Base-by-base conservation (phyloP, 2,113 vertebrate species). In the Cacatua alba region DNA sequence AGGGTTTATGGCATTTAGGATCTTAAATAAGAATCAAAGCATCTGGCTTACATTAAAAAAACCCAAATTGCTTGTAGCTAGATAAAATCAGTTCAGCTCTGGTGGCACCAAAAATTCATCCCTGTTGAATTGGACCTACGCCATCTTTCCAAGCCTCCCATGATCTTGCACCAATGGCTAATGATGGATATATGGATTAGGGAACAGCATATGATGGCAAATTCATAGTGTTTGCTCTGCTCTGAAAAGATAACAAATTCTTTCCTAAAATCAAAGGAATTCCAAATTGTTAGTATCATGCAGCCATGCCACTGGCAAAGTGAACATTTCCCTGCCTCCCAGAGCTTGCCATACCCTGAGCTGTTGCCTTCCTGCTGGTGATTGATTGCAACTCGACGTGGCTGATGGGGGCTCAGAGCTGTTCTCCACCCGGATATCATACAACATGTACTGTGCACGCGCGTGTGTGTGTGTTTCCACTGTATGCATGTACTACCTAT, bases 311-410 rank as follows among this genome's bases (percentile, higher is more conserved):
- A 3, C 31, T 65, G 63, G 55, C 74, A 15, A 23, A 44, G 16
- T 15, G 46, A 89, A 82, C 64, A 4, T 80, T 90, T 69, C 90
- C 96, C 93, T 92, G 91, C 86, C 88, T 86, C 94, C 87, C 85
- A 3, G 44, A 92, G 92, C 94, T 94, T 89, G 90, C 80, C 92
- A 75, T 84, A 13, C 79, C 25, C 87, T 43, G 41, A 92, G 13
- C 92, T 86, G 78, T 93, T 94, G 65, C 74, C 94, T 88, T 48
- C 20, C 94, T 79, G 93, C 95, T 80, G 29, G 60, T 35, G 39
- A 78, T 52, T 44, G 3, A 49, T 90, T 86, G 69, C 94, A 92
- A 37, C 94, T 92, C 84, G 63, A 33, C 69, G 44, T 84, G 94
- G 77, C 92, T 21, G 35, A 3, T 21, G 31, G 69, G 62, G 97